A percentile compares a stretch with the other conserved stretches of the same genome.
Evolutionary conservation across 2,888 invertebrate species (phyloP).

Genomic region (Arrhopalites spinosus): DNA sequence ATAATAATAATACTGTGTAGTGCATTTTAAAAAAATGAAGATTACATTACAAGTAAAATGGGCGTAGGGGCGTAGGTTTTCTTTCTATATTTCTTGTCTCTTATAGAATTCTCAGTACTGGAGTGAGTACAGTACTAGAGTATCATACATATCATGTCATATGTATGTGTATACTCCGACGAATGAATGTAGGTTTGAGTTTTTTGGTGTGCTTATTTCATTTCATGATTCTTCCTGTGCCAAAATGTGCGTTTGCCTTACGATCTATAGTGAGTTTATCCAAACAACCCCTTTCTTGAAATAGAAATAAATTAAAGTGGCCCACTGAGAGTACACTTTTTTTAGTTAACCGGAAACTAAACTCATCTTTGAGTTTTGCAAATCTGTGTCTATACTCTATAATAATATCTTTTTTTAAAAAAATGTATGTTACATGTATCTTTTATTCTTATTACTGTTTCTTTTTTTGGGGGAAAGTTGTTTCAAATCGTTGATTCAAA

Average conservation of each 20-base stretch:
- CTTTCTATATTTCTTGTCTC: background rate
- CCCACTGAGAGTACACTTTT: constrained; percentile 13
- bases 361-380: no score
- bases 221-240: constrained; percentile 27
- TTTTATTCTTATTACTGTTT: no score
- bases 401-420: no score
- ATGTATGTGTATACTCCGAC: background rate
- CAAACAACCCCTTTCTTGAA: constrained; percentile 22
- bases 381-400: no score
- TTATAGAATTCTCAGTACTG: background rate
- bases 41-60: constrained; percentile 10
- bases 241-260: constrained; percentile 14
- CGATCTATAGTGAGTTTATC: constrained; percentile 10
- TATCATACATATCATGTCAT: background rate
- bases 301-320: constrained; percentile 23
- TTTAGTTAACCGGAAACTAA: constrained; percentile 5
- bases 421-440: no score
- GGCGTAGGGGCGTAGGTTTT: constrained; percentile 18
- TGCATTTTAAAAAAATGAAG: constrained; percentile 9
- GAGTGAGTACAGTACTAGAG: background rate
- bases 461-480: no score
- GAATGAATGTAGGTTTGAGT: constrained; percentile 9
- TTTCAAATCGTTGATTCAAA: no score
- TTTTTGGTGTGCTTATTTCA: constrained; percentile 27
- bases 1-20: background rate